Percentiles rank a stretch among this genome's conserved stretches.
These are phyloP conservation scores for Nannospalax galili DNA, from an alignment of 2,113 vertebrate species.

Conservation along the genomic window DNA sequence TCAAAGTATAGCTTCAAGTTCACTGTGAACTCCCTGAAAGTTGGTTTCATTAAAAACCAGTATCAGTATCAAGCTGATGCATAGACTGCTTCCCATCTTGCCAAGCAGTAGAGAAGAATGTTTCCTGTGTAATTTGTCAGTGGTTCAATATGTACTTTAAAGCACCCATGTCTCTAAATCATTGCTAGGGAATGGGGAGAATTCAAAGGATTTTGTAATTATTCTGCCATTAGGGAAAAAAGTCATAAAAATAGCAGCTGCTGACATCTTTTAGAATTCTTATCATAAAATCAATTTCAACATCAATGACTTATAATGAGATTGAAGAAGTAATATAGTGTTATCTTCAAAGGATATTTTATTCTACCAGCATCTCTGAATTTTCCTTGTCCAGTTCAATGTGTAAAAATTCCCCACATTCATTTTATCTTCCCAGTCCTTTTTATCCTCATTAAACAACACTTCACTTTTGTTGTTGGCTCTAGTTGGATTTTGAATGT, in stretches of 20 bases:
- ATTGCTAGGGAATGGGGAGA: neutral
- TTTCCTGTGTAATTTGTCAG: neutral
- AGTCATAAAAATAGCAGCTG: neutral
- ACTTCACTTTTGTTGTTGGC: neutral
- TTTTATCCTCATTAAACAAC: neutral
- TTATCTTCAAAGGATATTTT: constrained; percentile 14
- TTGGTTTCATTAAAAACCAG: neutral
- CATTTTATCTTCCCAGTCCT: neutral
- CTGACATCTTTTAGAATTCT: constrained; percentile 35
- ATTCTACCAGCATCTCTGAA: neutral
- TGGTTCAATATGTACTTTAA: neutral
- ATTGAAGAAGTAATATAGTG: neutral
- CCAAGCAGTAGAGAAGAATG: neutral
- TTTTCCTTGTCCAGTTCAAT: neutral
- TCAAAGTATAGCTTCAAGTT: constrained; percentile 56
- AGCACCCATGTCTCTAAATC: neutral
- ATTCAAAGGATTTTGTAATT: constrained; percentile 14
- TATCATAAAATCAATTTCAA: neutral
- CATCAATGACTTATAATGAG: neutral
- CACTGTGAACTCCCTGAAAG: neutral
- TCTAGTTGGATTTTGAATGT: neutral
- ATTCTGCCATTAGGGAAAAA: neutral
- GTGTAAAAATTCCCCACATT: neutral
- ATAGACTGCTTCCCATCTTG: neutral
- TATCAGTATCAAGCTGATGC: neutral